phyloP scores from a whole-genome alignment of 2,888 invertebrate species.

The Microchrysa polita region DNA sequence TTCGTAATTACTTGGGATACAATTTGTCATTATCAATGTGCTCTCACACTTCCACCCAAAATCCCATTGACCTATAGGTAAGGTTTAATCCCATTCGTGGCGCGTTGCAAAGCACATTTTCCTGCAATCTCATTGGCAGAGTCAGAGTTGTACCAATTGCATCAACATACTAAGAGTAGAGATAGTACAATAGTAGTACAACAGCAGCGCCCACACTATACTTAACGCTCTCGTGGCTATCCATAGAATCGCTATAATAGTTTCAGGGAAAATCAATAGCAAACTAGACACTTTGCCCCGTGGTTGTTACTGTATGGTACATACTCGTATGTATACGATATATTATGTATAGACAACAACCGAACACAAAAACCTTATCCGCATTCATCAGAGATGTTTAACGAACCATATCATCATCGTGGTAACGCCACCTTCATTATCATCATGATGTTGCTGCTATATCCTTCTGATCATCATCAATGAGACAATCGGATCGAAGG shows the following conservation, averaged over 20 bases:
- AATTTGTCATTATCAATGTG: no score
- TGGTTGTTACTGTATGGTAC: no score
- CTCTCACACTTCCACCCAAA: not conserved
- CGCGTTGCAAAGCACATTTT: not conserved
- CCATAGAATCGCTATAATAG: not conserved
- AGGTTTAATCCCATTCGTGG: conserved; percentile 13
- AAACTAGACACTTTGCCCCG: not conserved
- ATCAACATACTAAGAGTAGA: no score
- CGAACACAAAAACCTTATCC: not conserved
- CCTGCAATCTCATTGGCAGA: not conserved
- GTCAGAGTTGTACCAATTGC: not conserved
- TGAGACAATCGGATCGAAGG: conserved; percentile 8
- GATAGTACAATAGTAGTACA: no score
- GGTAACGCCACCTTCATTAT: conserved; percentile 21
- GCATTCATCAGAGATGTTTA: conserved; percentile 11
- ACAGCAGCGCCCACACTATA: no score
- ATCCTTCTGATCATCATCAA: conserved; percentile 23
- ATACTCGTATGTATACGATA: no score
- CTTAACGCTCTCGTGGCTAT: not conserved
- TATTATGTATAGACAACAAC: no score
- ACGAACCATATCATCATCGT: conserved; percentile 30
- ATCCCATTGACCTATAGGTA: not conserved
- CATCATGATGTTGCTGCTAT: conserved; percentile 7
- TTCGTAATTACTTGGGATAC: no score
- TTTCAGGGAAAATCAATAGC: conserved; percentile 21